Percentiles rank a stretch among this genome's conserved stretches.
Conservation (phyloP, 1,140 invertebrate species). For the Scaptodrosophila lebanonensis region DNA sequence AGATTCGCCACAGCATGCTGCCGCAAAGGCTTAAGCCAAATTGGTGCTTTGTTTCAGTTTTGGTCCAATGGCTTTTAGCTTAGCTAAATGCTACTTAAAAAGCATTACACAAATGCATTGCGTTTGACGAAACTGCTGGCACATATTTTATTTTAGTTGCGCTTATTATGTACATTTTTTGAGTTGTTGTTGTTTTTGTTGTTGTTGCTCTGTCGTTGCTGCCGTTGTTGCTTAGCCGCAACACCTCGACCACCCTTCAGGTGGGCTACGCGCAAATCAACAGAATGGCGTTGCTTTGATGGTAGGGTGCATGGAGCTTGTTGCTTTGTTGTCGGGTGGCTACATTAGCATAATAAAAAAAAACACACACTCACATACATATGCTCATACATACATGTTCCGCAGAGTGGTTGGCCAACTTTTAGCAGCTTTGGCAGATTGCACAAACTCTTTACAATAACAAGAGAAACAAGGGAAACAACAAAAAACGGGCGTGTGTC, state of each 20-base stretch:
- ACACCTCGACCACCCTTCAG: background rate
- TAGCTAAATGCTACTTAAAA: slow-evolving; percentile 56
- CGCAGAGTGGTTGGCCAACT: slow-evolving; percentile 33
- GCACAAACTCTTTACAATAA: slow-evolving; percentile 32
- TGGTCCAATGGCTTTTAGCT: slow-evolving; percentile 43
- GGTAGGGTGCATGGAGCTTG: slow-evolving; percentile 5
- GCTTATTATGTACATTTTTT: too few relatives aligned
- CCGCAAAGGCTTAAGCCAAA: background rate
- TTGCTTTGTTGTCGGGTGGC: background rate
- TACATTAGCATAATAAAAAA: slow-evolving; percentile 64
- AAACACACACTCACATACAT: too few relatives aligned
- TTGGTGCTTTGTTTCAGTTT: too few relatives aligned
- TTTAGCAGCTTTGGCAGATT: slow-evolving; percentile 57
- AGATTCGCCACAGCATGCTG: too few relatives aligned
- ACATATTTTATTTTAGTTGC: slow-evolving; percentile 48
- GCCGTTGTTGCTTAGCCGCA: background rate
- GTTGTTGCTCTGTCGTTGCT: slow-evolving; percentile 20
- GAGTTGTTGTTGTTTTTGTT: slow-evolving; percentile 24
- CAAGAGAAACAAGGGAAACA: slow-evolving; percentile 23
- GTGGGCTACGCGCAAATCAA: slow-evolving; percentile 39
- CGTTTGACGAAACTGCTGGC: slow-evolving; percentile 40
- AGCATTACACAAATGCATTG: slow-evolving; percentile 63
- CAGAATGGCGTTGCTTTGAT: slow-evolving; percentile 19
- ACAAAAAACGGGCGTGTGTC: slow-evolving; percentile 5
- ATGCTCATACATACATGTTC: slow-evolving; percentile 23